phyloP scores from a whole-genome alignment of 1,140 invertebrate genomes.

The Drosophila erecta region DNA sequence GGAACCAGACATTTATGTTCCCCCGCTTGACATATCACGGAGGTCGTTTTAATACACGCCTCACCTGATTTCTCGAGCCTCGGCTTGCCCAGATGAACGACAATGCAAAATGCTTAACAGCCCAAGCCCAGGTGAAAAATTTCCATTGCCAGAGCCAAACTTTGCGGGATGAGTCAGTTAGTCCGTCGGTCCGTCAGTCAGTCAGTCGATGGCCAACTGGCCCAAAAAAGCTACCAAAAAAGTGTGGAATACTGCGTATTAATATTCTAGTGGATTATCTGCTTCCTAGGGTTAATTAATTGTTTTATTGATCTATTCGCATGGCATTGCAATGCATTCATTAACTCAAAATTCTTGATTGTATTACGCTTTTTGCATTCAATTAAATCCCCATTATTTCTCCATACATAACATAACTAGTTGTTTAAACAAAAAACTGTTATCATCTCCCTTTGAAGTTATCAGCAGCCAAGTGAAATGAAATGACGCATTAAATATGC shows the following conservation, averaged over 20 bases:
- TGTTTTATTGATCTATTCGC: neutral
- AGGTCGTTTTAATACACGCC: slow-evolving; percentile 51
- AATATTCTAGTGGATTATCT: neutral
- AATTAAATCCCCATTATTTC: neutral
- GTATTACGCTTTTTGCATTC: neutral
- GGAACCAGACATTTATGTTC: slow-evolving; percentile 37
- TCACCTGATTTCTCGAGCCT: neutral
- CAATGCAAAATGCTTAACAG: slow-evolving; percentile 47
- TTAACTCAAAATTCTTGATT: neutral
- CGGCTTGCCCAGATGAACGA: slow-evolving; percentile 10
- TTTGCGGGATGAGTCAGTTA: slow-evolving; percentile 27
- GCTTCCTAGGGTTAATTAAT: slow-evolving; percentile 3
- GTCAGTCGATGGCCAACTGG: neutral
- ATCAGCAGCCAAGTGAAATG: no score
- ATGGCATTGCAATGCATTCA: neutral
- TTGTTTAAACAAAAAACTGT: neutral
- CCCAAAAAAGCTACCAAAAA: neutral
- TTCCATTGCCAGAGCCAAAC: slow-evolving; percentile 44
- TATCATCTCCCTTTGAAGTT: no score
- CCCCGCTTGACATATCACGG: slow-evolving; percentile 39
- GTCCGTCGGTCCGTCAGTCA: no score
- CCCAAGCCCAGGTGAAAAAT: slow-evolving; percentile 35
- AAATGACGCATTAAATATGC: no score
- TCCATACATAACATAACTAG: neutral
- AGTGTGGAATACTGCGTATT: neutral